Evolutionary conservation across 2,113 vertebrate species (phyloP).

Genomic region (Paracanthobrama guichenoti): DNA sequence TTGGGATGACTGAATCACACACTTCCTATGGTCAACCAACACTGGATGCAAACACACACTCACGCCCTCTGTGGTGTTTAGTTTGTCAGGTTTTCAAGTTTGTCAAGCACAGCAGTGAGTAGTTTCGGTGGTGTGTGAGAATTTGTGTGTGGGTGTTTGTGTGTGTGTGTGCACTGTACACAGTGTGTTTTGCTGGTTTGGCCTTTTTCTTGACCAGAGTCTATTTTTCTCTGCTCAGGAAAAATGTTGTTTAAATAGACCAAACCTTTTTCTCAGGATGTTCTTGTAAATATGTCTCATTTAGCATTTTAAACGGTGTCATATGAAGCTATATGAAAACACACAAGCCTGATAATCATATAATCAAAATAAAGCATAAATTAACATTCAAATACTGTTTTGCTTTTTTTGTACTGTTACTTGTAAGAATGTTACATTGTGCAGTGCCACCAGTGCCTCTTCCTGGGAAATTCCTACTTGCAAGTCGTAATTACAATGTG

Average conservation of each 20-base stretch:
- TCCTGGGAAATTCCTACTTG: constrained; percentile 3
- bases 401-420: not conserved
- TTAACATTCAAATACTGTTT: not conserved
- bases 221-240: constrained; percentile 23
- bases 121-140: constrained; percentile 42
- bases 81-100: constrained; percentile 39
- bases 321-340: not conserved
- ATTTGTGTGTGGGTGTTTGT: constrained; percentile 45
- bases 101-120: constrained; percentile 21
- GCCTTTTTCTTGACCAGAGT: constrained; percentile 35
- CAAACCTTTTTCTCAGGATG: constrained; percentile 27
- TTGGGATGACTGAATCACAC: constrained; percentile 38
- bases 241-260: constrained; percentile 37
- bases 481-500: not conserved
- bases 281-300: constrained; percentile 11
- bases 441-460: not conserved
- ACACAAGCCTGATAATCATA: not conserved
- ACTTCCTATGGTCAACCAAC: constrained; percentile 32
- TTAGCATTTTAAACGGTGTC: not conserved
- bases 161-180: constrained; percentile 19
- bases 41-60: constrained; percentile 39
- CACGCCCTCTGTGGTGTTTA: constrained; percentile 44
- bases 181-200: constrained; percentile 31
- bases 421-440: not conserved
- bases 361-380: not conserved